These are phyloP conservation scores for Planococcus citri DNA, from an alignment of 1,140 invertebrate genomes.

Conservation along the genomic window DNA sequence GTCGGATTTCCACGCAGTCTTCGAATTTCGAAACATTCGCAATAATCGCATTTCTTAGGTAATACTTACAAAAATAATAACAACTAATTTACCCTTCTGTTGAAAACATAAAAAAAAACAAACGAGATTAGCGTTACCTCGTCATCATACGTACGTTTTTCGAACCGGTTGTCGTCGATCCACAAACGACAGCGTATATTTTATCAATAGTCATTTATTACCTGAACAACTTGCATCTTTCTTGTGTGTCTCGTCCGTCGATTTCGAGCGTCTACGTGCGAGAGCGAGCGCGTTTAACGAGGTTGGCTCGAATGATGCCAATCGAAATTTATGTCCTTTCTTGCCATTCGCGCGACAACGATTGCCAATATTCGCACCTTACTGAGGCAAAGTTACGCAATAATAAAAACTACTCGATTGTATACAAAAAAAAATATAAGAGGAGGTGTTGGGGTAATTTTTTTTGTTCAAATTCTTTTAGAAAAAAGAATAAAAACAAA, in stretches of 20 bases:
- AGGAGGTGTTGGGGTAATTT: background rate
- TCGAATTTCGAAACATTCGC: no score
- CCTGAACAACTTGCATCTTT: background rate
- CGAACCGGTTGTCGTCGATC: no score
- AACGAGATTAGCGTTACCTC: no score
- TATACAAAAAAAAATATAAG: background rate
- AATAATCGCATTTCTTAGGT: no score
- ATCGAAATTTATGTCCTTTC: background rate
- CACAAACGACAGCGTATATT: no score
- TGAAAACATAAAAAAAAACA: no score
- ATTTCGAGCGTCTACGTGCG: background rate
- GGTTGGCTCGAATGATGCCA: conserved; percentile 8
- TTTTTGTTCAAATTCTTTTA: no score
- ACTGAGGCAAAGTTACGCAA: conserved; percentile 18
- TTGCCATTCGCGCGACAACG: conserved; percentile 10
- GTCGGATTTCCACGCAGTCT: no score
- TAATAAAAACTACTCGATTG: conserved; percentile 13
- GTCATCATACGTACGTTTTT: no score
- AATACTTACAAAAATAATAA: background rate
- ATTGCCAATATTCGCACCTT: conserved; percentile 18
- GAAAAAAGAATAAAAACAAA: no score
- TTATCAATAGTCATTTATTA: background rate
- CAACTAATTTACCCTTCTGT: no score
- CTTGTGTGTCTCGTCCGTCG: no score
- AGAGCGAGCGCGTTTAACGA: background rate